Evolutionary conservation across 2,888 invertebrate genomes (phyloP).

Genomic region (Drosophila nigricruria): DNA sequence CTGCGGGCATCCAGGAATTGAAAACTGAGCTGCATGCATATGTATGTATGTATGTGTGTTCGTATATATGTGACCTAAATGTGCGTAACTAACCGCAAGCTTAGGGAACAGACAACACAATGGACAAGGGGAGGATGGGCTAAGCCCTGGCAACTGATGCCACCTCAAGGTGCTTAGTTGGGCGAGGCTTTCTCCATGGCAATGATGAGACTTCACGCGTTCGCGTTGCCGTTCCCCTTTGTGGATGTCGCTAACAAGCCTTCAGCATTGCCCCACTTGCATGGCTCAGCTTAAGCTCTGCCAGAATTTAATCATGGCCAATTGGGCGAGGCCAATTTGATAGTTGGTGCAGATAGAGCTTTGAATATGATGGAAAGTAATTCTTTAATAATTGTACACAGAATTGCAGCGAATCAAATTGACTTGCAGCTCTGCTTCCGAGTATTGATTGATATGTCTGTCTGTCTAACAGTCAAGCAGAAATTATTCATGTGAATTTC

Average conservation of each 20-base stretch:
- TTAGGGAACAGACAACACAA: not conserved
- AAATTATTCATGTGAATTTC: constrained; percentile 13
- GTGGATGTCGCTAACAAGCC: constrained; percentile 33
- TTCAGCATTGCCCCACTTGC: constrained; percentile 26
- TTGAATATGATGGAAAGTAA: not conserved
- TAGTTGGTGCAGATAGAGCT: not conserved
- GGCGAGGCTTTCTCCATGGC: constrained; percentile 27
- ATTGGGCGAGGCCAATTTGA: constrained; percentile 22
- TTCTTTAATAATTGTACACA: not conserved
- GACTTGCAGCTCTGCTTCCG: not conserved
- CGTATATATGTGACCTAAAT: not conserved
- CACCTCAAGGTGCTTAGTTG: constrained; percentile 23
- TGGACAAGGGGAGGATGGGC: not conserved
- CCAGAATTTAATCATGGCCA: not conserved
- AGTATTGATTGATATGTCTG: not conserved
- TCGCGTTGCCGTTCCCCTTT: constrained; percentile 15
- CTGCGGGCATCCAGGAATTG: not conserved
- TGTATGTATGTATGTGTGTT: not conserved
- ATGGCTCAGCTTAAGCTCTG: constrained; percentile 24
- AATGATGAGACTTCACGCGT: constrained; percentile 37
- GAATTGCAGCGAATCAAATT: not conserved
- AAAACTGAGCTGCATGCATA: not conserved
- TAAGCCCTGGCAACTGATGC: constrained; percentile 28
- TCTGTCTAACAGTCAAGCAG: not conserved
- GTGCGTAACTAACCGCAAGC: constrained; percentile 12